Evolutionary conservation across 2,888 invertebrate species (phyloP), one percentile per base, ranked within the genome.

Genomic region (Lumbricus terrestris): DNA sequence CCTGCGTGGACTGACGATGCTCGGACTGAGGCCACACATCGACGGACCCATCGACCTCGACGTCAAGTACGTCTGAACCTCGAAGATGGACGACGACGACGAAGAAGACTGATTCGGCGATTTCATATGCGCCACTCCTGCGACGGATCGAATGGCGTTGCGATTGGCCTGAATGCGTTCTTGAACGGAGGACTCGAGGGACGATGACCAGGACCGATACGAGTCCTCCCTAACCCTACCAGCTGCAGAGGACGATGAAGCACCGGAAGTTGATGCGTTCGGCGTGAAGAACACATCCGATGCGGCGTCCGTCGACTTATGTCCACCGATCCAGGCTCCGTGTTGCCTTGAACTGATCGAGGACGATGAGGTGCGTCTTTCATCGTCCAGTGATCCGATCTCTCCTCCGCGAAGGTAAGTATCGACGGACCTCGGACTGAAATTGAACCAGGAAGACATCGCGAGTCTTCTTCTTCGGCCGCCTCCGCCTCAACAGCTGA

Each of bases 351-450:
- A 20, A 23, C 35, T 20, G 85, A 85, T 23, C 33, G 85, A 85
- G 13, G 85, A 35, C 0, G 83, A 18, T 33, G 15, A 34, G 16
- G 20, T 34, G 5, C 85, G 85, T 37, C 34, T 34, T 5, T 37
- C 85, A 37, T 37, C 85, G 85, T 85, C 85, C 85, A 35, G 35
- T 1, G 34, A 34, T 37, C 35, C 37, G 6, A 20, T 18, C 35
- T 37, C 37, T 85, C 34, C 82, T n/a, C 35, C 83, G 83, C 85
- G 85, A 11, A 85, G 85, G 23, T 85, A 85, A 23, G 4, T 85
- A 35, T 85, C 85, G 35, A 85, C 85, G 85, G 85, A 85, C 18
- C 37, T 35, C 34, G 85, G 85, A 85, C 85, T 85, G 85, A 85
- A 85, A 23, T 85, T 85, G 35, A 85, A 85, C 85, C 85, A 83